phyloP scores from a whole-genome alignment of 2,888 invertebrate genomes.

The Morinoia aosen region DNA sequence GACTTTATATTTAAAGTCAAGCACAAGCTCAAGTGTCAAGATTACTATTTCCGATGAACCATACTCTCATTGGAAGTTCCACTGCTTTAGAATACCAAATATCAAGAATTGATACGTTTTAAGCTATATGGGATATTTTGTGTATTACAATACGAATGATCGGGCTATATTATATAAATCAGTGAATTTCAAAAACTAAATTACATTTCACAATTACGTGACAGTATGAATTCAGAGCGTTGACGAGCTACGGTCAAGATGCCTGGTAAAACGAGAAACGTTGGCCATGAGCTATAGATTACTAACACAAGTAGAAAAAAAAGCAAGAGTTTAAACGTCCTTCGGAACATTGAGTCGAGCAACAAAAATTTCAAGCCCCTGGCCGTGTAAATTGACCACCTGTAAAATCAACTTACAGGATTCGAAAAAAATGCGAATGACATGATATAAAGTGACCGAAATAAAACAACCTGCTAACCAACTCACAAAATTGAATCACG shows the following conservation, averaged over 20 bases:
- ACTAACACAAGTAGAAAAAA: too few species aligned
- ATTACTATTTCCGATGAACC: not conserved
- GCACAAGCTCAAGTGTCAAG: conserved; percentile 5
- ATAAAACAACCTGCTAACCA: not conserved
- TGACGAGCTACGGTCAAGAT: not conserved
- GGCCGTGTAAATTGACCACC: not conserved
- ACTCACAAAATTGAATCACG: not conserved
- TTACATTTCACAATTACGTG: not conserved
- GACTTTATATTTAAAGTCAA: not conserved
- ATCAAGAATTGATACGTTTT: not conserved
- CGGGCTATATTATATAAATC: not conserved
- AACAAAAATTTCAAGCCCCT: not conserved
- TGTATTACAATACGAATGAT: not conserved
- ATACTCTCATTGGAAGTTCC: not conserved
- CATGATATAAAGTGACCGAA: not conserved
- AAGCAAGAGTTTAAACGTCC: not conserved
- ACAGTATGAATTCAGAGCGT: not conserved
- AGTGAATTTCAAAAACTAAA: not conserved
- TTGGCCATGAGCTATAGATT: too few species aligned
- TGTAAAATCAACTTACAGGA: not conserved
- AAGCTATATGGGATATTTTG: not conserved
- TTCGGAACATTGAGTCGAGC: not conserved
- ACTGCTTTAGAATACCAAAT: not conserved
- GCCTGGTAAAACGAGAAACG: too few species aligned
- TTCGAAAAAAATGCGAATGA: not conserved